These are phyloP conservation scores for Agrotis exclamationis DNA, from an alignment of 2,888 invertebrate genomes.

Conservation along the genomic window DNA sequence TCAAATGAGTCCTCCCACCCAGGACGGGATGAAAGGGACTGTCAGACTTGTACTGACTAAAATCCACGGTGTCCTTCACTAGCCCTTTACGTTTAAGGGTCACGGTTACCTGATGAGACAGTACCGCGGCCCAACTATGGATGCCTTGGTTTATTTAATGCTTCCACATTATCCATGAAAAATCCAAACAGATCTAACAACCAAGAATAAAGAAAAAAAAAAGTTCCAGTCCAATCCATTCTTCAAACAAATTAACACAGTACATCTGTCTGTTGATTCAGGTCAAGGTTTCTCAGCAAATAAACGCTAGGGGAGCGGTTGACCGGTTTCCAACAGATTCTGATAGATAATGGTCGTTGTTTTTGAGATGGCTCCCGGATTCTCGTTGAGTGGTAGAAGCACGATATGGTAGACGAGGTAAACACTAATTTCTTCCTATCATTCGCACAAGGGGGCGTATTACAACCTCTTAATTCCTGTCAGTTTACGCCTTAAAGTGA, in stretches of 20 bases:
- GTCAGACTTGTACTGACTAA: too few species aligned
- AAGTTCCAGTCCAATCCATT: conserved; percentile 20
- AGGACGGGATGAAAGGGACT: too few species aligned
- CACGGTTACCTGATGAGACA: too few species aligned
- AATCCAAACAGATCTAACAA: not conserved
- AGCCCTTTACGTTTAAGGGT: too few species aligned
- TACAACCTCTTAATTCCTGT: too few species aligned
- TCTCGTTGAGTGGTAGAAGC: conserved; percentile 1
- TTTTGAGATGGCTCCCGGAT: conserved; percentile 10
- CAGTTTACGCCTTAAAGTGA: too few species aligned
- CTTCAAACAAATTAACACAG: conserved; percentile 17
- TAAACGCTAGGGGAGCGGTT: conserved; percentile 19
- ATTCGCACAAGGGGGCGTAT: not conserved
- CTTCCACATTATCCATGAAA: too few species aligned
- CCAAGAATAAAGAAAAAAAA: not conserved
- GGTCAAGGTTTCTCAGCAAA: conserved; percentile 31
- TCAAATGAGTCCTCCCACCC: too few species aligned
- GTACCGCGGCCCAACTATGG: too few species aligned
- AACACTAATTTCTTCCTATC: too few species aligned
- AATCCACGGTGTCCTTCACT: too few species aligned
- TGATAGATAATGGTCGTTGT: not conserved
- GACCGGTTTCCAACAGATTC: not conserved
- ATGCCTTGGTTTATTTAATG: too few species aligned
- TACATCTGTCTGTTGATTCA: conserved; percentile 15
- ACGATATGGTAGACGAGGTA: not conserved